phyloP scores from a whole-genome alignment of 2,888 invertebrate species.

The Ornithoptera alexandrae region DNA sequence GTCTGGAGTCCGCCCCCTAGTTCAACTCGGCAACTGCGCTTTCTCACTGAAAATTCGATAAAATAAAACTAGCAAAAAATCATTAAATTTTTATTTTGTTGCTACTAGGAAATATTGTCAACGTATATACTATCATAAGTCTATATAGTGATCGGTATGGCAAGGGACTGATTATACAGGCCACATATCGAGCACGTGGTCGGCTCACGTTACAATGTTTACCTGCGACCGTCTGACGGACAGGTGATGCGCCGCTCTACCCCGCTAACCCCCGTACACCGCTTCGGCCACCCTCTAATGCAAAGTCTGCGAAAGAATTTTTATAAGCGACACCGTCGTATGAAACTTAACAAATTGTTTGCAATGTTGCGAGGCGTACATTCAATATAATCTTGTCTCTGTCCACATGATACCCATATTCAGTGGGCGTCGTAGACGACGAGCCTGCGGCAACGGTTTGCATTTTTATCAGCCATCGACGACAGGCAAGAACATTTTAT shows the following conservation, averaged over 20 bases:
- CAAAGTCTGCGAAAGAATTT: conserved; percentile 32
- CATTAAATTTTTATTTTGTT: conserved; percentile 65
- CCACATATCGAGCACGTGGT: conserved; percentile 74
- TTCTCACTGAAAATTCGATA: conserved; percentile 76
- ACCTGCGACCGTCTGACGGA: conserved; percentile 70
- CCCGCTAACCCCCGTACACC: conserved; percentile 37
- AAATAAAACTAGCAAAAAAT: conserved; percentile 75
- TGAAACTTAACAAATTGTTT: conserved; percentile 35
- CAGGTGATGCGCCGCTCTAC: conserved; percentile 65
- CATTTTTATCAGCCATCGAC: conserved; percentile 76
- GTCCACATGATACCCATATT: conserved; percentile 56
- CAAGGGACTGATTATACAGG: conserved; percentile 26
- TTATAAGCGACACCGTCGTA: conserved; percentile 35
- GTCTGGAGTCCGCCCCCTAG: conserved; percentile 76
- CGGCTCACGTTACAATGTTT: conserved; percentile 76
- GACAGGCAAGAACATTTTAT: conserved; percentile 73
- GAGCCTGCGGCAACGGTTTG: conserved; percentile 71
- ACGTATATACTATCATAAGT: conserved; percentile 9
- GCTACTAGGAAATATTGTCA: conserved; percentile 40
- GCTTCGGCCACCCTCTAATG: conserved; percentile 37
- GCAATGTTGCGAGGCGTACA: conserved; percentile 29
- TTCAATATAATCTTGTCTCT: conserved; percentile 33
- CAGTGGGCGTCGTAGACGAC: conserved; percentile 55
- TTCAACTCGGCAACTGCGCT: conserved; percentile 76
- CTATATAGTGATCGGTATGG: background rate